phyloP scores from a whole-genome alignment of 2,113 vertebrate species.

The Lipophrys pholis region DNA sequence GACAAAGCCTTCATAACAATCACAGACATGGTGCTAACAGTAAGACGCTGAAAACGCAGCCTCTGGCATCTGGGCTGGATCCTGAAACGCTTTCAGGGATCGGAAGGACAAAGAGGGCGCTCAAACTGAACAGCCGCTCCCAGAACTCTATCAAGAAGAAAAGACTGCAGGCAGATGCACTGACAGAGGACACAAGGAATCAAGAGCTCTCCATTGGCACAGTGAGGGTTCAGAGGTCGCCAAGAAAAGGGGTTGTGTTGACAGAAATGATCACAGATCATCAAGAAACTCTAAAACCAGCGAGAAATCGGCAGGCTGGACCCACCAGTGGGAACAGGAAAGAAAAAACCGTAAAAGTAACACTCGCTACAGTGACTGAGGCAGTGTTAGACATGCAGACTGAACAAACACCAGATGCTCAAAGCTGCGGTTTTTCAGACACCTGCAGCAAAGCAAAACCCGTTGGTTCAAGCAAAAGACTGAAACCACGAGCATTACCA shows the following conservation, averaged over 20 bases:
- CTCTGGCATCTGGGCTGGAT: slow-evolving; percentile 6
- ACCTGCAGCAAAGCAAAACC: slow-evolving; percentile 6
- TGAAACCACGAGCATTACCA: not conserved
- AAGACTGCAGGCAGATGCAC: not conserved
- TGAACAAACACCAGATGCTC: slow-evolving; percentile 21
- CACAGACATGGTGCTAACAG: not conserved
- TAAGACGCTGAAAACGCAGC: not conserved
- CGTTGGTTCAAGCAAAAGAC: slow-evolving; percentile 11
- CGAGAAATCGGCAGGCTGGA: not conserved
- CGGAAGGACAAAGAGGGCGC: slow-evolving; percentile 38
- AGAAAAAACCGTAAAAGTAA: slow-evolving; percentile 22
- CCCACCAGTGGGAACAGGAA: slow-evolving; percentile 40
- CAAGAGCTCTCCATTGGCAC: not conserved
- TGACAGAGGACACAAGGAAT: not conserved
- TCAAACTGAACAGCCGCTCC: not conserved
- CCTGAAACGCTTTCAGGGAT: slow-evolving; percentile 4
- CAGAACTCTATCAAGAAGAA: slow-evolving; percentile 52
- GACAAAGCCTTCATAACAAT: slow-evolving; percentile 13
- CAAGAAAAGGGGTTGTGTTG: not conserved
- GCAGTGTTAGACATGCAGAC: not conserved
- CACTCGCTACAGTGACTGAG: slow-evolving; percentile 3
- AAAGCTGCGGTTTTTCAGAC: not conserved
- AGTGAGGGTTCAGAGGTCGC: not conserved
- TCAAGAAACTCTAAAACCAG: slow-evolving; percentile 8
- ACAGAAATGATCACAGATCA: not conserved